Base-by-base conservation (phyloP, 2,113 vertebrate genomes). In the Entelurus aequoreus region DNA sequence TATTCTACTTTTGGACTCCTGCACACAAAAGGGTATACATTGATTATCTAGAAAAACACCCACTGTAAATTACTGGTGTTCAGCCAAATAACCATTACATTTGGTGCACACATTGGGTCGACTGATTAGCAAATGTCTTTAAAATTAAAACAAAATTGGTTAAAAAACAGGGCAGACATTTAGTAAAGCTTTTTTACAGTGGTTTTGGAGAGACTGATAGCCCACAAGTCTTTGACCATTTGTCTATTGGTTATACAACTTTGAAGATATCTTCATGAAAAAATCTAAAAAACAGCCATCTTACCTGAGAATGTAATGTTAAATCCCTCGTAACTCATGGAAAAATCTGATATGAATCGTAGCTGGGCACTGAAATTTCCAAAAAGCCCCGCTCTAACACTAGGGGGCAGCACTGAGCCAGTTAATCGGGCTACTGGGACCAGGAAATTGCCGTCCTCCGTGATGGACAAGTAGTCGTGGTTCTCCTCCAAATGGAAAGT, bases 321-420 rank as follows among this genome's bases (percentile, higher is more conserved):
- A 88, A 99, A 99, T 50, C 97, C 97, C 87, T 99, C 97, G 0
- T 99, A 99, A 54, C 95, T 98, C 84, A 99, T 98, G 16, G 97
- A 99, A 78, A 99, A 99, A 82, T 99, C 97, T 0, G 97, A 99
- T 82, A 98, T 91, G 83, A 99, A 98, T 15, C 96, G 92, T 51
- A 99, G 92, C 70, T 99, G 94, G 40, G 94, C 93, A 0, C 92
- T 95, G 76, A 96, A 99, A 89, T 95, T 99, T 48, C 96, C 95
- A 4, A 90, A 99, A 14, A 99, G 88, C 1, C 97, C 97, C 0
- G 97, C 97, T 88, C 94, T 98, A 69, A 99, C 92, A 40, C 93
- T 86, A 36, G 95, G 92, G 0, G 97, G 97, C 75, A 99, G 80
- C 42, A 97, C 93, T 0, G 94, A 97, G 35, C 97, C 97, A 0